Evolutionary conservation across 1,140 invertebrate species (phyloP).

Genomic region (Bombyx mandarina): DNA sequence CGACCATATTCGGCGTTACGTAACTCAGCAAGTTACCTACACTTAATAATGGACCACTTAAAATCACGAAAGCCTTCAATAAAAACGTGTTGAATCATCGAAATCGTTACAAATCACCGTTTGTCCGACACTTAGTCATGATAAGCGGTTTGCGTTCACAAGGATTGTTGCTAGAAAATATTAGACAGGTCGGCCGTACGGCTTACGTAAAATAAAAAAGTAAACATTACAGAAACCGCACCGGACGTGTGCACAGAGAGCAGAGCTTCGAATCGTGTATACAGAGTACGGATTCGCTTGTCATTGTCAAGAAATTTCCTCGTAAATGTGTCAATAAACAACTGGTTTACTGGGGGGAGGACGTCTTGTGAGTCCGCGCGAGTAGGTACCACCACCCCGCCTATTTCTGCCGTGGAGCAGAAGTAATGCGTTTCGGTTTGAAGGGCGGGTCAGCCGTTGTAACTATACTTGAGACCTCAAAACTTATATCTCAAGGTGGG

Average conservation of each 20-base stretch:
- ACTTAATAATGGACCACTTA: neutral
- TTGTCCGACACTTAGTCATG: constrained; percentile 22
- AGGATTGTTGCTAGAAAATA: neutral
- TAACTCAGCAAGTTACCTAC: constrained; percentile 17
- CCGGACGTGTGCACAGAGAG: neutral
- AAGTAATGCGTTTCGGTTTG: too few relatives aligned
- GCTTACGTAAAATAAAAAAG: constrained; percentile 30
- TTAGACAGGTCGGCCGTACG: constrained; percentile 5
- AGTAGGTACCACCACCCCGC: too few relatives aligned
- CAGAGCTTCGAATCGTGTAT: too few relatives aligned
- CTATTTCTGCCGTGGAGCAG: too few relatives aligned
- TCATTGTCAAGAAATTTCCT: too few relatives aligned
- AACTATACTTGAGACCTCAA: too few relatives aligned
- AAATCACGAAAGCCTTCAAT: constrained; percentile 2
- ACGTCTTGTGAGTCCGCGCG: too few relatives aligned
- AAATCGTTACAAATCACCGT: constrained; percentile 33
- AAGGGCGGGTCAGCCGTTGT: too few relatives aligned
- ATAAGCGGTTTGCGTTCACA: neutral
- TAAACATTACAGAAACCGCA: constrained; percentile 16
- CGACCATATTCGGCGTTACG: constrained; percentile 16
- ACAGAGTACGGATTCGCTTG: too few relatives aligned
- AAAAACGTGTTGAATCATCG: constrained; percentile 15
- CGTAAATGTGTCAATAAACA: too few relatives aligned
- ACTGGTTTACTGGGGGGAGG: too few relatives aligned
- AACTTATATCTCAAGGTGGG: too few relatives aligned